Evolutionary conservation across 2,113 vertebrate genomes (phyloP), one percentile per base, ranked within the genome.

Genomic region (Solenodon paradoxus): DNA sequence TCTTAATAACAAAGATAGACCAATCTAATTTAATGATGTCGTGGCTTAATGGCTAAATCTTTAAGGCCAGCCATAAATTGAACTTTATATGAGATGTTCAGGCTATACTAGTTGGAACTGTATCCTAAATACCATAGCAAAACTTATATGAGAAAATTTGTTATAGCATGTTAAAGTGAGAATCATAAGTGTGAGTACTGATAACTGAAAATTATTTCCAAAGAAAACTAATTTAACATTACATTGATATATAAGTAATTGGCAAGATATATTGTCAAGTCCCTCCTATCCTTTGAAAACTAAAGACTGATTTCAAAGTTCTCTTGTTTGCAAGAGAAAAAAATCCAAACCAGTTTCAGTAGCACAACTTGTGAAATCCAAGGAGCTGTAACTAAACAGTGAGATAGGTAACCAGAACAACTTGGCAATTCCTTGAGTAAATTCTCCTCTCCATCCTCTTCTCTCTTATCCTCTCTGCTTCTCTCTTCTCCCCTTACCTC

Each of bases 231-330:
- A 86, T 90, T 82, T 81, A 86, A 12, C 40, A 92, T 93, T 57
- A 79, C 42, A 55, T 15, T 35, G 42, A 71, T 49, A 57, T 40
- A 47, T 19, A 95, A 89, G 13, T 74, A 94, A 55, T 88, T 79
- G 64, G 38, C 82, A 96, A 94, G 57, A 32, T 40, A 92, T 38
- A 13, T 80, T 92, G 9, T 90, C 81, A 97, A 90, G 90, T 84
- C 20, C 53, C 38, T 92, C 77, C 15, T 53, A 13, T 90, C 88
- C 85, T 95, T 49, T 75, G 38, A 79, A 92, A 82, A 90, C 84
- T 83, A 75, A 83, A 59, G 11, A 35, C 51, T 59, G 16, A 11
- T 77, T 72, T 91, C 49, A 59, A 26, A 17, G 12, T 24, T 93
- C n/a, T 91, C 35, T 69, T 83, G 22, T 30, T 75, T 91, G 12